These are phyloP conservation scores for Strix occidentalis DNA, from an alignment of 2,797 vertebrate species.

Conservation along the genomic window DNA sequence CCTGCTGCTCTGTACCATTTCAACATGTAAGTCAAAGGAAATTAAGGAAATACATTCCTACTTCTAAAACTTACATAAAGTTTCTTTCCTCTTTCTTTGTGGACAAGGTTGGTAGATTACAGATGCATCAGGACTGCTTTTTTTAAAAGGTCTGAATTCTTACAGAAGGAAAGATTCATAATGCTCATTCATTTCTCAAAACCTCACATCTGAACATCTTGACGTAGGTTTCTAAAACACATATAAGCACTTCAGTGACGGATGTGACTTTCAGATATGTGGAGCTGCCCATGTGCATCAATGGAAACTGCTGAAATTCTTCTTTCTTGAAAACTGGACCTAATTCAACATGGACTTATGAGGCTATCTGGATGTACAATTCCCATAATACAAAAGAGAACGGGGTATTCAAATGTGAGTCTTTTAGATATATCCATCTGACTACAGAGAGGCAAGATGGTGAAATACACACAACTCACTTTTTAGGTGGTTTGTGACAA, in stretches of 20 bases:
- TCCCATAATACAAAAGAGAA: not conserved
- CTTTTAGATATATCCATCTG: not conserved
- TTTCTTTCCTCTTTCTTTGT: not conserved
- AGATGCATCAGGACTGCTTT: not conserved
- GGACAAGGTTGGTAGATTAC: not conserved
- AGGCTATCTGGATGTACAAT: not conserved
- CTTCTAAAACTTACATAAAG: not conserved
- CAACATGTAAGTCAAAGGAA: not conserved
- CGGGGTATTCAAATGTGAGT: not conserved
- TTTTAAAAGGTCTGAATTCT: not conserved
- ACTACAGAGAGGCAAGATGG: not conserved
- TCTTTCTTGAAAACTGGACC: not conserved
- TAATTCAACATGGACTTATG: not conserved
- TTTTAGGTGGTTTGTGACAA: constrained; percentile 3
- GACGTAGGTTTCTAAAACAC: not conserved
- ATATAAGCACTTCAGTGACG: not conserved
- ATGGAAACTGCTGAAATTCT: not conserved
- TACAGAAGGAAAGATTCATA: accelerated
- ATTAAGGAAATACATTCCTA: not conserved
- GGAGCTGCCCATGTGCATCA: not conserved
- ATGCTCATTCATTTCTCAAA: not conserved
- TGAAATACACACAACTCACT: not conserved
- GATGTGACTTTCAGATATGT: not conserved
- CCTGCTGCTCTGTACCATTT: not conserved
- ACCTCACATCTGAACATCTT: not conserved